Base-by-base conservation (phyloP, 2,888 invertebrate genomes). In the Drosophila kokeensis region DNA sequence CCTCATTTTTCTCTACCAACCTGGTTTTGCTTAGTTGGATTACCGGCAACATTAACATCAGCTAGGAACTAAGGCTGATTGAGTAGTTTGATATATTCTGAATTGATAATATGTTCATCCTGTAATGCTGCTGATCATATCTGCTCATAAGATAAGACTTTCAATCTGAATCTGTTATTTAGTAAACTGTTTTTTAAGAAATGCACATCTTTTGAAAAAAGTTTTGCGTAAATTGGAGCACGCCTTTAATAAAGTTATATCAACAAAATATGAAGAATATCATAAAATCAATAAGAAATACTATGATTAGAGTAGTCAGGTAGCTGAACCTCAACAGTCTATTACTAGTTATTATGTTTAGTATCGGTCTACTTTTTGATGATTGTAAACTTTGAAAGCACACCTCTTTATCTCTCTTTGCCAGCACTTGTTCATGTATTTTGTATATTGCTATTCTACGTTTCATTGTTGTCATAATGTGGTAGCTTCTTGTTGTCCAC, bases 391-490 rank as follows among this genome's bases (percentile, higher is more conserved):
- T 30, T 21, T 36, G 0, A 21, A 21, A 11, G 13, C 64, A 11
- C 10, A 38, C 62, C 75, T 73, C 52, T 54, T 55, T 18, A 34
- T 50, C 52, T 54, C 52, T 62, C 64, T 29, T 15, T 38, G 27
- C 32, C 40, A 21, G 29, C 54, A 24, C 21, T 45, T 45, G 7
- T 15, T 8, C 24, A 15, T 8, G 18, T 45, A 45, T 64, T 52
- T 63, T 73, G 67, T 61, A 49, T 64, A 72, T 79, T 79, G 66
- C 73, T 52, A 32, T 66, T 69, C 68, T 53, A 55, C 75, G 73
- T 67, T 81, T 82, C 85, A 85, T 83, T 81, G 75, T 83, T 81
- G 79, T 77, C 82, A 86, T 83, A 79, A 81, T 86, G 77, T 76
- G 83, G 74, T 77, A 69, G 77, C 77, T 75, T 79, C 64, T 75